Percentiles rank a stretch among this genome's conserved stretches.
These are phyloP conservation scores for Aulostomus chinensis DNA, from an alignment of 2,797 vertebrate genomes.

Conservation along the genomic window DNA sequence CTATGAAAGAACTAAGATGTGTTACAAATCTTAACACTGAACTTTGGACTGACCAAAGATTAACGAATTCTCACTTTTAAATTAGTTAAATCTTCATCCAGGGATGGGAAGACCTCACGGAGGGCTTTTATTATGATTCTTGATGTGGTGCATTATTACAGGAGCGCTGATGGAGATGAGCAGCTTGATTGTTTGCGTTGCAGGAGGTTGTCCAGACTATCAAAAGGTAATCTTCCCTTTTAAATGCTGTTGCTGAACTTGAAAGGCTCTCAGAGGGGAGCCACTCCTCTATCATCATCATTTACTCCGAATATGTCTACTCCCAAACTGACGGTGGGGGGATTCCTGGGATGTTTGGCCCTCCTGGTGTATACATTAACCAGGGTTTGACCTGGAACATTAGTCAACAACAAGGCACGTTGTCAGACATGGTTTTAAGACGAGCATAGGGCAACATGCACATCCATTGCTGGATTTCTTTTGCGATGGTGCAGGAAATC, in stretches of 20 bases:
- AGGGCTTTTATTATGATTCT: slow-evolving; percentile 3
- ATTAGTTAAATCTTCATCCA: not conserved
- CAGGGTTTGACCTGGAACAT: slow-evolving; percentile 7
- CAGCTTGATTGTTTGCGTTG: slow-evolving; percentile 9
- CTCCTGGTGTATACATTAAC: slow-evolving; percentile 6
- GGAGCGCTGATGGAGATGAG: slow-evolving; percentile 16
- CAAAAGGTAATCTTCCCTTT: slow-evolving; percentile 4
- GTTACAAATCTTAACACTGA: no score
- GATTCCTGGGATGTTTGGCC: slow-evolving; percentile 15
- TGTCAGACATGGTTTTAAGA: no score
- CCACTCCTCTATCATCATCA: slow-evolving; percentile 9
- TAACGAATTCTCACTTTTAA: not conserved
- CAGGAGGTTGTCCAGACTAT: slow-evolving; percentile 17
- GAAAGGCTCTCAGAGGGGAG: slow-evolving; percentile 27
- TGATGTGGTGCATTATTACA: not conserved
- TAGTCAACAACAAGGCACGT: no score
- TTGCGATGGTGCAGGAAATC: no score
- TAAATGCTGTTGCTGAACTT: slow-evolving; percentile 17
- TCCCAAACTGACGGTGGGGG: slow-evolving; percentile 15
- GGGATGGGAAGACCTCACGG: not conserved
- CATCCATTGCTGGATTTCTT: no score
- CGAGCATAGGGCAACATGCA: no score
- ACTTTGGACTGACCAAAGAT: not conserved
- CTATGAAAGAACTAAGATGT: no score
- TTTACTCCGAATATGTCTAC: slow-evolving; percentile 24